These are phyloP conservation scores for Sylvilagus floridanus DNA, from an alignment of 2,797 vertebrate genomes.

Conservation along the genomic window DNA sequence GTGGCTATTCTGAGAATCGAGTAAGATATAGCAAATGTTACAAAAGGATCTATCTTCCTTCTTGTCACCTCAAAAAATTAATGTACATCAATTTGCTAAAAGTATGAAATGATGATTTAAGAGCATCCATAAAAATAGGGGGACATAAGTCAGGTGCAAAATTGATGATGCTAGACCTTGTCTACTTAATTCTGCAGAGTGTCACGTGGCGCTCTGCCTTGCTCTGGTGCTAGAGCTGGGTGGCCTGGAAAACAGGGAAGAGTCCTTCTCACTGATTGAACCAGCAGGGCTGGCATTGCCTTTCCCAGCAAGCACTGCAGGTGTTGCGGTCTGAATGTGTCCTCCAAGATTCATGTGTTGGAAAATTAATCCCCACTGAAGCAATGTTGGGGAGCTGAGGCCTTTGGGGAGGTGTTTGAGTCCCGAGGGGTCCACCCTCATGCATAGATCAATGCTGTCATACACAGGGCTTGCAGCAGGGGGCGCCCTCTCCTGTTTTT, in stretches of 20 bases:
- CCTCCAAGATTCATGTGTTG: not conserved
- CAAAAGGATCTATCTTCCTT: not conserved
- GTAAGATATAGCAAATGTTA: not conserved
- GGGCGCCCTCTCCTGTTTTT: not conserved
- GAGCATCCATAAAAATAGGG: not conserved
- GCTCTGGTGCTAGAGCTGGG: not conserved
- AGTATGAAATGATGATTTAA: not conserved
- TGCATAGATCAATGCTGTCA: not conserved
- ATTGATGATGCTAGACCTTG: not conserved
- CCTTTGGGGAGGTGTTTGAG: not conserved
- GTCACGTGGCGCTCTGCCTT: not conserved
- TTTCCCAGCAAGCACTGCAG: not conserved
- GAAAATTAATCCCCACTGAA: not conserved
- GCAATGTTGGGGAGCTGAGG: not conserved
- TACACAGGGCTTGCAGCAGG: not conserved
- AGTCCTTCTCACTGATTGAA: not conserved
- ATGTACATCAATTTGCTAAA: constrained; percentile 19
- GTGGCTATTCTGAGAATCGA: not conserved
- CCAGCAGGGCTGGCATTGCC: not conserved
- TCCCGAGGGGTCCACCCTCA: not conserved
- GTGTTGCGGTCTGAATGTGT: not conserved
- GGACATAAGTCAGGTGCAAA: constrained; percentile 20
- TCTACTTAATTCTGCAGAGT: not conserved
- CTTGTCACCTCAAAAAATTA: constrained; percentile 31
- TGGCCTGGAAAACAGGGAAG: not conserved